These are phyloP conservation scores for Vannuccia rotundouncinata DNA, from an alignment of 2,888 invertebrate genomes.

Conservation along the genomic window DNA sequence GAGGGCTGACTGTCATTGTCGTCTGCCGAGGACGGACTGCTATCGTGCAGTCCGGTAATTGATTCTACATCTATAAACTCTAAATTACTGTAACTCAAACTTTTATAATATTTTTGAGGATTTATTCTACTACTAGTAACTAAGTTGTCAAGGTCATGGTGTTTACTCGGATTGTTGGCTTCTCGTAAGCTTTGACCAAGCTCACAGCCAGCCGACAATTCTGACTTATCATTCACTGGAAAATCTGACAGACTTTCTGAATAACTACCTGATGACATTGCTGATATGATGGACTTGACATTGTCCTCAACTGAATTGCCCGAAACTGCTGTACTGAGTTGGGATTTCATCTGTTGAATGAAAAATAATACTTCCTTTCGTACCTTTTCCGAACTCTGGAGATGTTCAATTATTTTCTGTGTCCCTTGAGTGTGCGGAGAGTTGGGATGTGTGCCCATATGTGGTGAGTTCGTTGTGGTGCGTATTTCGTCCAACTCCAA, in stretches of 20 bases:
- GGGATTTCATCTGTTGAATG: conserved; percentile 6
- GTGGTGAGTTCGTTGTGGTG: not conserved
- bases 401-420: not conserved
- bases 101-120: not conserved
- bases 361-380: not conserved
- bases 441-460: no score
- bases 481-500: not conserved
- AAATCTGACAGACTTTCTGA: not conserved
- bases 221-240: not conserved
- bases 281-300: conserved; percentile 8
- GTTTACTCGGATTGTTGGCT: not conserved
- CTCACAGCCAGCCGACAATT: not conserved
- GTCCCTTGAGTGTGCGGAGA: not conserved
- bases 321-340: not conserved
- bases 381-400: conserved; percentile 2
- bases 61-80: conserved; percentile 9
- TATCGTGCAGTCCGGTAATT: not conserved
- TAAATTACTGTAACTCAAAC: not conserved
- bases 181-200: not conserved
- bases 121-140: not conserved
- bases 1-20: not conserved
- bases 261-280: conserved; percentile 3
- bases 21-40: not conserved
- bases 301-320: not conserved
- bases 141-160: not conserved